These are phyloP conservation scores for Aphrophora alni DNA, from an alignment of 2,888 invertebrate genomes.

Conservation along the genomic window DNA sequence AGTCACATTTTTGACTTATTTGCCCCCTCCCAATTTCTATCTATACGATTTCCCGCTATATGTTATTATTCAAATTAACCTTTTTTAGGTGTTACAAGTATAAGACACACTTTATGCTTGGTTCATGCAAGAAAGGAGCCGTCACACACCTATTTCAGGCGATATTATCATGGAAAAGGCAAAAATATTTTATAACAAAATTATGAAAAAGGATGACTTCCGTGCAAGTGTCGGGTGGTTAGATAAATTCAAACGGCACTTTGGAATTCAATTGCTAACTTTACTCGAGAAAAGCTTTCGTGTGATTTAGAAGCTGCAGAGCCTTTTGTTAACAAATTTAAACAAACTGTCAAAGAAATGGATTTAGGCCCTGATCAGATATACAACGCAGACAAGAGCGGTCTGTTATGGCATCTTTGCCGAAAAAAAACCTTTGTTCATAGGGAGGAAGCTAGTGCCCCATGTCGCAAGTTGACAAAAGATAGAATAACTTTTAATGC, in stretches of 20 bases:
- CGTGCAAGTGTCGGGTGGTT: not conserved
- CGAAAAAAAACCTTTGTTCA: constrained; percentile 47
- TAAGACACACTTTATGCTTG: constrained; percentile 4
- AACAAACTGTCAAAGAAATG: constrained; percentile 36
- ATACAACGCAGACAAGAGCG: not conserved
- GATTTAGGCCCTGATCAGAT: not conserved
- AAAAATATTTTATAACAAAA: not conserved
- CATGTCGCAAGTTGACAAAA: constrained; percentile 48
- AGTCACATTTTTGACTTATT: too few relatives aligned
- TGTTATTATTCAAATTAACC: too few relatives aligned
- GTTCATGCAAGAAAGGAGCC: constrained; percentile 10
- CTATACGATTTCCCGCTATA: too few relatives aligned
- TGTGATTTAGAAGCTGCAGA: not conserved
- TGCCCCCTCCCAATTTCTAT: too few relatives aligned
- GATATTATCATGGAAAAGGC: not conserved
- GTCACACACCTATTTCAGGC: constrained; percentile 9
- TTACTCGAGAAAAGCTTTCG: not conserved
- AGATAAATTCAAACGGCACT: not conserved
- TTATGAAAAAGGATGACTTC: not conserved
- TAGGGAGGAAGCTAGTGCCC: constrained; percentile 47
- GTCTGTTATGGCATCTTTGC: not conserved
- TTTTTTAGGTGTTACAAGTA: too few relatives aligned
- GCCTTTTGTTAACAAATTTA: not conserved
- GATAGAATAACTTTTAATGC: constrained; percentile 52
- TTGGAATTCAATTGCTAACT: not conserved